Percentiles rank a stretch among this genome's conserved stretches.
phyloP scores from a whole-genome alignment of 2,797 vertebrate species.

The Sarcophilus harrisii region DNA sequence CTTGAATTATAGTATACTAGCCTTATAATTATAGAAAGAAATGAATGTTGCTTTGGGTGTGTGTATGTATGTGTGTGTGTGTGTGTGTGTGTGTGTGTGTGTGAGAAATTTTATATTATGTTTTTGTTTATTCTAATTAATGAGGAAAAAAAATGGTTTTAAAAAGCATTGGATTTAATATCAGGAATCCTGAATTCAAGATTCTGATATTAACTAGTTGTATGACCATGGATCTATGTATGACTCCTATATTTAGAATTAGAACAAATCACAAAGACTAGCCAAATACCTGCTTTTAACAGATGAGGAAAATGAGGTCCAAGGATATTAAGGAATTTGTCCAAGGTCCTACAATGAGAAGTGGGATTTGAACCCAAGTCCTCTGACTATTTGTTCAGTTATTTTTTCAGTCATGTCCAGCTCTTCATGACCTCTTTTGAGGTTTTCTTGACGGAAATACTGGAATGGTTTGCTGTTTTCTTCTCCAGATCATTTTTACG shows the following conservation, averaged over 20 bases:
- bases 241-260: not conserved
- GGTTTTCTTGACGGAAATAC: not conserved
- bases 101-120: not conserved
- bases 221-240: not conserved
- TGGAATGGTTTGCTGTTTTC: not conserved
- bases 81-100: not conserved
- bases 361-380: not conserved
- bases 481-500: not conserved
- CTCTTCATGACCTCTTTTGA: not conserved
- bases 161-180: not conserved
- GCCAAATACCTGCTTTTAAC: not conserved
- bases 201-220: not conserved
- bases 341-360: not conserved
- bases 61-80: not conserved
- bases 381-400: not conserved
- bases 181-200: not conserved
- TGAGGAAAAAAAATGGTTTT: not conserved
- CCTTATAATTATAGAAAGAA: not conserved
- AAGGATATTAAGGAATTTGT: not conserved
- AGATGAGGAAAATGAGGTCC: not conserved
- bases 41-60: not conserved
- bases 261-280: not conserved
- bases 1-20: not conserved
- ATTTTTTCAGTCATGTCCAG: not conserved
- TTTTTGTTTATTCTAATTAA: not conserved